phyloP scores from a whole-genome alignment of 2,113 vertebrate genomes.

The Callospermophilus lateralis region DNA sequence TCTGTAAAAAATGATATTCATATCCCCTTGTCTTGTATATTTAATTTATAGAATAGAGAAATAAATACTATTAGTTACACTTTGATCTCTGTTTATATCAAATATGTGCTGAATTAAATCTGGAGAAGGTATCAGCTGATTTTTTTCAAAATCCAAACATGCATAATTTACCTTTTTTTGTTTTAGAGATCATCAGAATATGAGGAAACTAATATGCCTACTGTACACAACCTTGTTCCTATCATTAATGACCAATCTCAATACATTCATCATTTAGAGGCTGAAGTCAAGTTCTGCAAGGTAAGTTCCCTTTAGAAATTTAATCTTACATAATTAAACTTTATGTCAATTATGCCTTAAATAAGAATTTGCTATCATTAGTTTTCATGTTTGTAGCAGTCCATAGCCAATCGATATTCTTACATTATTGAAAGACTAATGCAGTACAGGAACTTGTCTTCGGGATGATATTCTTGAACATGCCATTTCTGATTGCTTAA shows the following conservation, averaged over 20 bases:
- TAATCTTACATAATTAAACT: background rate
- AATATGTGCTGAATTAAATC: background rate
- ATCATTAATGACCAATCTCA: constrained; percentile 94
- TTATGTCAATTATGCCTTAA: background rate
- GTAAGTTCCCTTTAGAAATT: constrained; percentile 82
- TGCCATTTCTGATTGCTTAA: background rate
- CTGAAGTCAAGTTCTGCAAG: constrained; percentile 97
- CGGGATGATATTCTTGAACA: background rate
- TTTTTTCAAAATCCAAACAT: constrained; percentile 17
- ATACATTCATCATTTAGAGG: constrained; percentile 96
- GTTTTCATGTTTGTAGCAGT: background rate
- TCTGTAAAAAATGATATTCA: constrained; percentile 17
- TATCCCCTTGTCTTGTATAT: background rate
- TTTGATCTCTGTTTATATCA: background rate
- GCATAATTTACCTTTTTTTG: constrained; percentile 60
- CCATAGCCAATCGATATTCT: background rate
- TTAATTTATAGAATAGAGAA: constrained; percentile 28
- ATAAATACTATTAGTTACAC: background rate
- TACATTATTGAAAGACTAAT: background rate
- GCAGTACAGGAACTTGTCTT: background rate
- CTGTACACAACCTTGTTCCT: constrained; percentile 92
- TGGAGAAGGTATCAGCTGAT: background rate
- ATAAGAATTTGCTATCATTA: background rate
- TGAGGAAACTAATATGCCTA: constrained; percentile 78
- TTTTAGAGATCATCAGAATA: constrained; percentile 85